Base-by-base conservation (phyloP, 1,140 invertebrate species). In the Tetramorium alpestre region DNA sequence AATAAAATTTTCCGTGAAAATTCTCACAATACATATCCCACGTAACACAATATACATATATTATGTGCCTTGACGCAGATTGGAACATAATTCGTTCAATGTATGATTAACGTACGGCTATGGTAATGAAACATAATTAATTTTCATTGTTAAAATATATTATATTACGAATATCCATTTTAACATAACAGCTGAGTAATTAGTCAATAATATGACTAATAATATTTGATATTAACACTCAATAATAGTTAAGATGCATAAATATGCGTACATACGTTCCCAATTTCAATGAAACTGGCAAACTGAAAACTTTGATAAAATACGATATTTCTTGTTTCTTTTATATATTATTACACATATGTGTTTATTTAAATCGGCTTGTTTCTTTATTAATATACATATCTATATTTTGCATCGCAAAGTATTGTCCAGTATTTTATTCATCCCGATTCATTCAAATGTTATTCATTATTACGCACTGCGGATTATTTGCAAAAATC, bases 81-180 rank as follows among this genome's bases (percentile, higher is more conserved):
- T 44, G 28, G 25, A 67, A 41, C 33, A 51, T 49, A 67, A 58
- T 75, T 67, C n/a, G 18, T 22, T 47, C 76, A 10, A 67, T 78
- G 6, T 47, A 10, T 18, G 54, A 51, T 67, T 78, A 49, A 38
- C 25, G 16, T 47, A 51, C 28, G 13, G 2, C n/a, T 47, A 3
- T 51, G 18, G 7, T 1, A 78, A 86, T 44, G 18, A 44, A 47
- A 67, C 5, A 47, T 44, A 22, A 60, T 76, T 25, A 77, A 77
- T 77, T 62, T 44, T 77, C 56, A 62, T 77, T n/a, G 18, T 22
- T 77, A 64, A 64, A 77, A 77, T 44, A 58, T 87, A 85, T 58
- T 41, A 22, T 10, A 33, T 78, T 65, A 78, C 44, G 33, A 56
- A 38, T 44, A 65, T 22, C 16, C 8, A 33, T 47, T 47, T 78